Evolutionary conservation across 2,888 invertebrate species (phyloP).

Genomic region (Osedax fenrisi): DNA sequence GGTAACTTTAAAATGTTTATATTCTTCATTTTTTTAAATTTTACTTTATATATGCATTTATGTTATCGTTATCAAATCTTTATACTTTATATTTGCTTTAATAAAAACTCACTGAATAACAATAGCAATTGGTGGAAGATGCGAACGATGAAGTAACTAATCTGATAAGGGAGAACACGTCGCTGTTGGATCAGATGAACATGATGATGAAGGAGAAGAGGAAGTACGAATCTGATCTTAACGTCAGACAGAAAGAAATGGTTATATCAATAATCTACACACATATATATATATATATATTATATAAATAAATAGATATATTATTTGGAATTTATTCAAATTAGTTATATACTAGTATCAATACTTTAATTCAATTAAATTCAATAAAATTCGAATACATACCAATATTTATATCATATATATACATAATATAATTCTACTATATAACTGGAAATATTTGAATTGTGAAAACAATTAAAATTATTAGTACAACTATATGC

Average conservation of each 20-base stretch:
- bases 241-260: slow-evolving; percentile 47
- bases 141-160: slow-evolving; percentile 42
- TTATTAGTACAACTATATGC: too few relatives aligned
- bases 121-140: slow-evolving; percentile 35
- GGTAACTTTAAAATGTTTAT: too few relatives aligned
- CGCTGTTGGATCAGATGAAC: slow-evolving; percentile 44
- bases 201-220: slow-evolving; percentile 44
- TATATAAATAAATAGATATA: background rate
- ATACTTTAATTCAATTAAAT: too few relatives aligned
- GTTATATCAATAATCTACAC: slow-evolving; percentile 35
- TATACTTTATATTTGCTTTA: background rate
- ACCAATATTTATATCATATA: too few relatives aligned
- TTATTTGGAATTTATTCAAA: background rate
- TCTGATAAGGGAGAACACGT: slow-evolving; percentile 46
- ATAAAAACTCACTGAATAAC: background rate
- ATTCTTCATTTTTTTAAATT: too few relatives aligned
- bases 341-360: too few relatives aligned
- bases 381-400: too few relatives aligned
- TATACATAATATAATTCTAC: too few relatives aligned
- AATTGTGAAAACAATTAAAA: too few relatives aligned
- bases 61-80: background rate
- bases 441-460: too few relatives aligned
- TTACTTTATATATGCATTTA: background rate
- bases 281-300: background rate
- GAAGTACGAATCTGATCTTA: slow-evolving; percentile 41